Base-by-base conservation (phyloP, 2,888 invertebrate genomes). In the Plebejus anna region DNA sequence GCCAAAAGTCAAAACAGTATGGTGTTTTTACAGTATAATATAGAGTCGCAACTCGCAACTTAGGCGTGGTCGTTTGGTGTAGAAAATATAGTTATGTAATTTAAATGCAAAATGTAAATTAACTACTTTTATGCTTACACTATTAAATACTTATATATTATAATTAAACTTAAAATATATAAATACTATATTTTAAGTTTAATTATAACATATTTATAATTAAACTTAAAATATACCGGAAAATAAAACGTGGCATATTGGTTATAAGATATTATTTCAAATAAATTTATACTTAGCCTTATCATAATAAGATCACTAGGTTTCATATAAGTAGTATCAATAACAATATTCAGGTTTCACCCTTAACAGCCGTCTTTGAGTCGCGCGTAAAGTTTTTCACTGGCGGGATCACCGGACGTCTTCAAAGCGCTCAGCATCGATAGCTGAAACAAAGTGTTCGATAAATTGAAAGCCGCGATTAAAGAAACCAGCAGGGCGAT, bases 371-470 rank as follows among this genome's bases (percentile, higher is more conserved):
- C 51, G 47, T 55, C 32, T 73, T 51, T 71, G 38, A 76, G 72
- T 32, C 57, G 71, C 22, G 22, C 22, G 16, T 72, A 32, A 42
- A 76, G 76, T 71, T 76, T 76, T 47, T 76, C 71, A 36, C 71
- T 82, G 16, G 82, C 84, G 11, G 85, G 83, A 77, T 79, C 80
- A 76, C 88, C 88, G 28, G 51, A 16, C 5, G 83, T 84, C 80
- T 88, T 84, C 78, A 93, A 80, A 1, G 85, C 81, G 28, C 84
- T 80, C 78, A 91, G 79, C 79, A 92, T 86, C 59, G 88, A 78
- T 82, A 85, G 89, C 92, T 92, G 89, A 77, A 90, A 90, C 78
- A 85, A 86, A 81, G 75, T 71, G 3, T 61, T 61, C 59, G 59
- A 59, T 59, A 7, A 61, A 61, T 28, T 22, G 9, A 61, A 61